These are phyloP conservation scores for Pithys albifrons DNA, from an alignment of 2,113 vertebrate species.

Conservation along the genomic window DNA sequence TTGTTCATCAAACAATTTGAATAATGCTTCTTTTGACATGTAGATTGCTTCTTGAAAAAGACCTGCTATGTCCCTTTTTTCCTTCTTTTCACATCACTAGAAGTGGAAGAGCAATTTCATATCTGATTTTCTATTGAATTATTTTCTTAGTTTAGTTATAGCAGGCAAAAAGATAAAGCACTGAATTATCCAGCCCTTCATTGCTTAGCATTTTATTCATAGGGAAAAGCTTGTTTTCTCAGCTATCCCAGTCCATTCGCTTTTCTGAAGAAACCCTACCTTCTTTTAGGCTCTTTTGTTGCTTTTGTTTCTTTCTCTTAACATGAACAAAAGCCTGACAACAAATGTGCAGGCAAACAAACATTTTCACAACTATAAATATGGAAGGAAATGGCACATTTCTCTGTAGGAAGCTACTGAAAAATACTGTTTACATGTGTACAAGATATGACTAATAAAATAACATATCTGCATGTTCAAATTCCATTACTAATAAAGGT, in stretches of 20 bases:
- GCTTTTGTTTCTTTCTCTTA: neutral
- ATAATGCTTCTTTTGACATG: neutral
- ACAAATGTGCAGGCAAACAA: neutral
- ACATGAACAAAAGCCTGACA: neutral
- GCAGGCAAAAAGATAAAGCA: slow-evolving; percentile 4
- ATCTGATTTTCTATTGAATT: slow-evolving; percentile 55
- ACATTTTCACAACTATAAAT: neutral
- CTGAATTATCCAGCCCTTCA: neutral
- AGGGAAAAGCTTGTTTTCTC: neutral
- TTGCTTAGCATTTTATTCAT: slow-evolving; percentile 10
- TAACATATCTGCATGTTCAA: neutral
- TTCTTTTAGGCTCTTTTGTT: neutral
- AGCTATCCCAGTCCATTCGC: neutral
- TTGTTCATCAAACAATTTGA: slow-evolving; percentile 21
- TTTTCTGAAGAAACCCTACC: neutral
- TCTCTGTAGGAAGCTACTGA: neutral
- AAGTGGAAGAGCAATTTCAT: slow-evolving; percentile 38
- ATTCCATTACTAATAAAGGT: neutral
- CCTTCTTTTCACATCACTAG: neutral
- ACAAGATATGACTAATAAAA: neutral
- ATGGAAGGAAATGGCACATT: neutral
- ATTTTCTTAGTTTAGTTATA: slow-evolving; percentile 26
- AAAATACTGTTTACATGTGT: neutral
- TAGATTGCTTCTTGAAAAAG: slow-evolving; percentile 26
- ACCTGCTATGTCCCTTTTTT: neutral